These are phyloP conservation scores for Gymnodraco acuticeps DNA, from an alignment of 2,797 vertebrate genomes.

Conservation along the genomic window DNA sequence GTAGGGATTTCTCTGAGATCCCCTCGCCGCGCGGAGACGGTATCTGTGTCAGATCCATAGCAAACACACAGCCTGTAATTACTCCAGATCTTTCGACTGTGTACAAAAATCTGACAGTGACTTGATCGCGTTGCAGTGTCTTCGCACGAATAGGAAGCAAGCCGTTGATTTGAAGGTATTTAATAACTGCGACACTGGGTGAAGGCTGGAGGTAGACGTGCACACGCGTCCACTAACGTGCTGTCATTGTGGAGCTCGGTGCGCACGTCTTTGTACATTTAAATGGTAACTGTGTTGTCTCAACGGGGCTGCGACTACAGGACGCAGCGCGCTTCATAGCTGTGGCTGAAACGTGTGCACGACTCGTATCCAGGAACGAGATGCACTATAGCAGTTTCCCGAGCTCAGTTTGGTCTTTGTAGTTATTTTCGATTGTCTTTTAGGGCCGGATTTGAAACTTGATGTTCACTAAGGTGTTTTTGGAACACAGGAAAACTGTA, in stretches of 20 bases:
- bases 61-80: slow-evolving; percentile 52
- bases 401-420: slow-evolving; percentile 19
- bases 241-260: slow-evolving; percentile 51
- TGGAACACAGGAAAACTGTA: slow-evolving; percentile 73
- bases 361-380: slow-evolving; percentile 8
- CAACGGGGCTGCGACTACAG: slow-evolving; percentile 53
- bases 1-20: slow-evolving; percentile 67
- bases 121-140: slow-evolving; percentile 58
- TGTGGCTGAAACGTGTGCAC: slow-evolving; percentile 56
- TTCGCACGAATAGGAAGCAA: slow-evolving; percentile 65
- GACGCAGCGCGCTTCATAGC: slow-evolving; percentile 63
- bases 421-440: slow-evolving; percentile 16
- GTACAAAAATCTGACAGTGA: slow-evolving; percentile 27
- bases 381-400: not conserved
- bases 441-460: slow-evolving; percentile 11
- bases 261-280: slow-evolving; percentile 57
- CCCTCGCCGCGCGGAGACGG: slow-evolving; percentile 57
- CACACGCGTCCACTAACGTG: slow-evolving; percentile 45
- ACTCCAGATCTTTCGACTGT: slow-evolving; percentile 39
- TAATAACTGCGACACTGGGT: slow-evolving; percentile 80
- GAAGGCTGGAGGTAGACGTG: slow-evolving; percentile 32
- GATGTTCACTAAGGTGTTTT: slow-evolving; percentile 29
- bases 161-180: slow-evolving; percentile 82
- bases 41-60: slow-evolving; percentile 69
- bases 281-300: slow-evolving; percentile 50